A percentile compares a stretch with the other conserved stretches of the same genome.
Evolutionary conservation across 2,113 vertebrate species (phyloP).

Genomic region (Cathartes aura): DNA sequence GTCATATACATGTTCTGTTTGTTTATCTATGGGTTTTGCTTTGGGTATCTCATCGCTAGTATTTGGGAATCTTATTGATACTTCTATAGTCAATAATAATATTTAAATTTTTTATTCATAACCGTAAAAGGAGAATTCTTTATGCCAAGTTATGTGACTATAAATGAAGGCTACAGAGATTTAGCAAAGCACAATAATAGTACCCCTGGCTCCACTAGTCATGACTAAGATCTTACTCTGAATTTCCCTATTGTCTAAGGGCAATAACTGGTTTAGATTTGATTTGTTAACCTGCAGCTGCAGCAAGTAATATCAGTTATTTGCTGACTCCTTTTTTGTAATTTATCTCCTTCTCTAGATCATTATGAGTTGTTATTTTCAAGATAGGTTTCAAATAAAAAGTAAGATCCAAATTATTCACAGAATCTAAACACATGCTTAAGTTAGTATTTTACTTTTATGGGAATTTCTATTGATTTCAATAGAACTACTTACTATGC

Average conservation of each 20-base stretch:
- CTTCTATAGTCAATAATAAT: neutral
- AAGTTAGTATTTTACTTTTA: slow-evolving; percentile 21
- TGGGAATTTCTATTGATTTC: slow-evolving; percentile 30
- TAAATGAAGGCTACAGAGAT: neutral
- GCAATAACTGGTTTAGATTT: neutral
- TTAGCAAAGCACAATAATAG: neutral
- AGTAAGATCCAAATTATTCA: neutral
- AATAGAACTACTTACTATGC: neutral
- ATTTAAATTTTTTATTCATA: neutral
- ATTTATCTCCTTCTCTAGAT: neutral
- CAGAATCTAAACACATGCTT: neutral
- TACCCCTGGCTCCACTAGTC: neutral
- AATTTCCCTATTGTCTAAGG: neutral
- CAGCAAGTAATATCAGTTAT: neutral
- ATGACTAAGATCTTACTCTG: neutral
- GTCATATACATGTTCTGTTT: neutral
- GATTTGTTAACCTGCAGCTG: neutral
- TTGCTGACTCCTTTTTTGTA: neutral
- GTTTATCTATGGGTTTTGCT: neutral
- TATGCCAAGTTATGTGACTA: neutral
- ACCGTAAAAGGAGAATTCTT: neutral
- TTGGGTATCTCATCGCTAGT: neutral
- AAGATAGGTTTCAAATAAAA: neutral
- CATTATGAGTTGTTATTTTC: neutral
- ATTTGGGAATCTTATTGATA: neutral